These are phyloP conservation scores for Cyclina sinensis DNA, from an alignment of 1,140 invertebrate species.

Conservation along the genomic window DNA sequence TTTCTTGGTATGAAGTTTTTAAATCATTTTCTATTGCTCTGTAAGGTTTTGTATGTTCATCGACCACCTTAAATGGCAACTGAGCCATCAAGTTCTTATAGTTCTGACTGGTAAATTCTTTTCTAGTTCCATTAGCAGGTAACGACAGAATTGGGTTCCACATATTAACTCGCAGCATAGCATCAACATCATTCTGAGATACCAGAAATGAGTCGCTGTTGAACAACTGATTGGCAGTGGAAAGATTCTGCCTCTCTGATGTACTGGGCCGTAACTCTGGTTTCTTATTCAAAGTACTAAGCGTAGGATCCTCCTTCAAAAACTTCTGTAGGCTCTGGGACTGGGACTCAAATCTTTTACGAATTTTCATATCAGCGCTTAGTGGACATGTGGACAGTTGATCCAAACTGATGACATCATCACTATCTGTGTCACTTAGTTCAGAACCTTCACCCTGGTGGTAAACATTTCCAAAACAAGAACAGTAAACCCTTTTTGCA, in stretches of 20 bases:
- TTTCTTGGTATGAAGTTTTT: background rate
- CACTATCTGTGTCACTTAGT: constrained; percentile 36
- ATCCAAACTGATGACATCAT: constrained; percentile 46
- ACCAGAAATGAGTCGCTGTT: constrained; percentile 8
- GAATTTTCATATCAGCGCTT: background rate
- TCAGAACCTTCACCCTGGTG: constrained; percentile 32
- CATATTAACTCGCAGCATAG: constrained; percentile 54
- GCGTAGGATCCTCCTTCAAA: constrained; percentile 25
- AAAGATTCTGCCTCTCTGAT: constrained; percentile 5
- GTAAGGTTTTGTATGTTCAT: background rate
- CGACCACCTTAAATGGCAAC: constrained; percentile 19
- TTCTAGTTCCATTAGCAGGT: background rate
- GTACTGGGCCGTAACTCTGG: constrained; percentile 26
- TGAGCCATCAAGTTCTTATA: constrained; percentile 49
- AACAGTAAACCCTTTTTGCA: background rate
- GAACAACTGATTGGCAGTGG: constrained; percentile 6
- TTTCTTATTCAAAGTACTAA: constrained; percentile 41
- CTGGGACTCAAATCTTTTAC: background rate
- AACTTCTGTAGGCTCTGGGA: constrained; percentile 2
- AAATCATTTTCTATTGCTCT: background rate
- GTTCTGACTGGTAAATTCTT: background rate
- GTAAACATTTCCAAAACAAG: background rate
- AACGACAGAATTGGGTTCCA: constrained; percentile 58
- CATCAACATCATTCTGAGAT: constrained; percentile 35
- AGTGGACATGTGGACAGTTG: constrained; percentile 36